These are phyloP conservation scores for Paralichthys olivaceus DNA, from an alignment of 2,113 vertebrate genomes.

Conservation along the genomic window DNA sequence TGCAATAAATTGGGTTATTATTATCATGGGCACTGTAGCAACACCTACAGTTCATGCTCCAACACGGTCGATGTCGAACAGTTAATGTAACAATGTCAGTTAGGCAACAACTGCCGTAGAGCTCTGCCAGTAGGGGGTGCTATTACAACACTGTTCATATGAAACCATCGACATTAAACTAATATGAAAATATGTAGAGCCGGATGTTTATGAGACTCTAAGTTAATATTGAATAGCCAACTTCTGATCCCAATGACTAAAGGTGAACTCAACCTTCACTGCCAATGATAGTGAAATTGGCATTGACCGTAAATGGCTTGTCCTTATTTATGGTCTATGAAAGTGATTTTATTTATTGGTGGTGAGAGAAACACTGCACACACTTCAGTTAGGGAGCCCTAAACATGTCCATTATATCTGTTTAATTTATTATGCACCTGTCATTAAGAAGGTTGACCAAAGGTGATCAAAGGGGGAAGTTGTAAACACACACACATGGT, in stretches of 20 bases:
- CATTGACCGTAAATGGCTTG: neutral
- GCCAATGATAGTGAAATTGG: neutral
- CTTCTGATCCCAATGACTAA: neutral
- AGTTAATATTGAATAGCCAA: neutral
- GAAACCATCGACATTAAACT: neutral
- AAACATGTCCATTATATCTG: slow-evolving; percentile 5
- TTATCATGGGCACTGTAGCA: too few relatives aligned
- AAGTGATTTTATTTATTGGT: neutral
- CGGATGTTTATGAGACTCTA: neutral
- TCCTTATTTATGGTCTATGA: slow-evolving; percentile 15
- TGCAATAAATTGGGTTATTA: too few relatives aligned
- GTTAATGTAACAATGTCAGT: neutral
- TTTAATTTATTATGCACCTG: slow-evolving; percentile 19
- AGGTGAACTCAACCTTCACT: too few relatives aligned
- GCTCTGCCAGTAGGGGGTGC: neutral
- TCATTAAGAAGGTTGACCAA: neutral
- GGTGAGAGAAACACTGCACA: neutral
- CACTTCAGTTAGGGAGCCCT: neutral
- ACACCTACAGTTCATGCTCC: too few relatives aligned
- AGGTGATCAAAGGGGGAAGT: slow-evolving; percentile 7
- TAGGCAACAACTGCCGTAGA: neutral
- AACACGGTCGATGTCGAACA: neutral
- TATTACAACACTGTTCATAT: neutral
- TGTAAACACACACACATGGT: neutral
- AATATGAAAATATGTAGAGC: neutral